phyloP scores from a whole-genome alignment of 2,797 vertebrate species.

The Dipus sagitta region DNA sequence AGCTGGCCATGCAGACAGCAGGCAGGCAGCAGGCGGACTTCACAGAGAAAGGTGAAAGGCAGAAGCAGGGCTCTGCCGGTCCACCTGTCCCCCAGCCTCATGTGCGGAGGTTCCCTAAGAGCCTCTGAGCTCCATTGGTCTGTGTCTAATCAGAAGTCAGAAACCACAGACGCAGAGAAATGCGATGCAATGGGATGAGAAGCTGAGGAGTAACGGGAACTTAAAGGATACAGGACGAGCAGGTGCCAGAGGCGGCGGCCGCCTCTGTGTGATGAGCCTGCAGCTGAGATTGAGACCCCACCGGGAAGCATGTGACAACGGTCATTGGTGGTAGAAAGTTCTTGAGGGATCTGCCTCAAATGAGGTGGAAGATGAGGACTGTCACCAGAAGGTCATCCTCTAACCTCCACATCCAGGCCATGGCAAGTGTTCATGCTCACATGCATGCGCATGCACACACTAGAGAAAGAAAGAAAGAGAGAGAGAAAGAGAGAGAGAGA shows the following conservation, averaged over 20 bases:
- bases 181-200: neutral
- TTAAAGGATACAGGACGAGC: neutral
- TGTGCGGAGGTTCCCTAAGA: neutral
- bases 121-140: neutral
- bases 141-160: neutral
- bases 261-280: neutral
- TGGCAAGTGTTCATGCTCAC: too few species aligned
- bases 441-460: too few species aligned
- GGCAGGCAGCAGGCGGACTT: neutral
- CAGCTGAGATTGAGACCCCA: neutral
- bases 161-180: neutral
- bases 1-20: neutral
- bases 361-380: neutral
- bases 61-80: neutral
- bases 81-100: neutral
- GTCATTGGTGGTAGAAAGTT: neutral
- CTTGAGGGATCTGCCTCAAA: neutral
- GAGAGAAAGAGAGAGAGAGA: too few species aligned
- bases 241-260: neutral
- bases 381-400: too few species aligned
- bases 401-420: too few species aligned
- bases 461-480: too few species aligned
- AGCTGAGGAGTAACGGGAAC: neutral
- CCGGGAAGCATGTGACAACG: neutral
- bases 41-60: neutral